Percentiles rank a stretch among this genome's conserved stretches.
Conservation (phyloP, 2,888 invertebrate species). For the Harpalus rufipes region DNA sequence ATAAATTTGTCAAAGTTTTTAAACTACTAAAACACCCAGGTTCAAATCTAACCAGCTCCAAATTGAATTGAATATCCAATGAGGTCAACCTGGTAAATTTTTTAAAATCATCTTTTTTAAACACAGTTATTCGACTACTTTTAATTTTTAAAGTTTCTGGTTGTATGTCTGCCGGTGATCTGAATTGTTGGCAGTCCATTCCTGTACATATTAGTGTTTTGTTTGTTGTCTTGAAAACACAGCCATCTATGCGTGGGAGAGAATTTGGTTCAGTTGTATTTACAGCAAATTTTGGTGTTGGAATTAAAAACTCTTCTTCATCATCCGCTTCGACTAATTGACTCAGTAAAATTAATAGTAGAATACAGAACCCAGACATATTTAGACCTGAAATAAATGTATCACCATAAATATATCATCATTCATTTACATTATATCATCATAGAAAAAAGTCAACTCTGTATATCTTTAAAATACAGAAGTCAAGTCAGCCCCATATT, state of each 20-base stretch:
- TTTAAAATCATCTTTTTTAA: constrained; percentile 77
- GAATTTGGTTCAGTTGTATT: constrained; percentile 14
- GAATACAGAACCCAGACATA: neutral
- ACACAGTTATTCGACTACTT: constrained; percentile 68
- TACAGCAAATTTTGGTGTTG: constrained; percentile 43
- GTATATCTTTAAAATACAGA: too few species aligned
- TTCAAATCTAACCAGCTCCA: constrained; percentile 78
- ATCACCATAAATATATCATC: too few species aligned
- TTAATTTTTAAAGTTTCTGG: constrained; percentile 46
- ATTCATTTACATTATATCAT: too few species aligned
- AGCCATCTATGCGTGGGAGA: constrained; percentile 33
- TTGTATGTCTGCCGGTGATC: constrained; percentile 16
- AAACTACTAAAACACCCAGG: constrained; percentile 79
- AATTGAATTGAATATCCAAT: constrained; percentile 80
- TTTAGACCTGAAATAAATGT: too few species aligned
- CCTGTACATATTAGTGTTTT: constrained; percentile 54
- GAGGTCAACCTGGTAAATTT: constrained; percentile 75
- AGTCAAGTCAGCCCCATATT: too few species aligned
- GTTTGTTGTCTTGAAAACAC: constrained; percentile 51
- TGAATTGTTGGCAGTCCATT: constrained; percentile 29
- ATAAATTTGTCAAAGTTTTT: constrained; percentile 78
- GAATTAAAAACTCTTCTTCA: constrained; percentile 38
- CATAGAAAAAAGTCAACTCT: too few species aligned
- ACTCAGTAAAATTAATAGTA: neutral
- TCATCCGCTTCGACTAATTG: constrained; percentile 8